Evolutionary conservation across 2,113 vertebrate genomes (phyloP).

Genomic region (Tetrao urogallus): DNA sequence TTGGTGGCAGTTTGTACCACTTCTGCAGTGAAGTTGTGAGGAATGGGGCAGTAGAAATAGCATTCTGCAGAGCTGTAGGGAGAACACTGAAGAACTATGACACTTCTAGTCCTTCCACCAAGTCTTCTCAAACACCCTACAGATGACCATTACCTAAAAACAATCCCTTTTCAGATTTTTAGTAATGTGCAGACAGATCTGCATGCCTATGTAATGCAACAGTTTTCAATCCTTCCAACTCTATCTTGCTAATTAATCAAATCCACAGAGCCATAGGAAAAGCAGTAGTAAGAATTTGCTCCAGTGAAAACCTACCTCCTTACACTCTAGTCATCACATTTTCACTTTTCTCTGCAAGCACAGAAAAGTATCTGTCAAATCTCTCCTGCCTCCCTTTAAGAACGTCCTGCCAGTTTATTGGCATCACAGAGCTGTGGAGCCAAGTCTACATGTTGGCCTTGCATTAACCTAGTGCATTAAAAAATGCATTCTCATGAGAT

Average conservation of each 20-base stretch:
- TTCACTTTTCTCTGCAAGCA: neutral
- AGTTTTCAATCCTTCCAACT: neutral
- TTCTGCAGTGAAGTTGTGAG: neutral
- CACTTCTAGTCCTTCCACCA: neutral
- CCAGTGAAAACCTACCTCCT: neutral
- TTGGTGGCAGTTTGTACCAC: neutral
- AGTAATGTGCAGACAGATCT: neutral
- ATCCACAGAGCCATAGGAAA: neutral
- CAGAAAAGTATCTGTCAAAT: neutral
- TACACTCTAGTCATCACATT: neutral
- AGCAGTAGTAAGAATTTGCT: neutral
- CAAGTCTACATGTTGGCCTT: neutral
- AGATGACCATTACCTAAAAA: neutral
- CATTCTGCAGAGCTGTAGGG: neutral
- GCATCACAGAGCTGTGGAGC: neutral
- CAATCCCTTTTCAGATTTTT: neutral
- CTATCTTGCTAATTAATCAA: neutral
- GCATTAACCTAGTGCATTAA: neutral
- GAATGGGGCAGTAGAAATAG: neutral
- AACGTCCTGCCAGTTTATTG: neutral
- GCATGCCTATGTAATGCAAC: fast-evolving
- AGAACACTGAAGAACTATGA: neutral
- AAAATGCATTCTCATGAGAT: neutral
- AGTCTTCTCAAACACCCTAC: neutral
- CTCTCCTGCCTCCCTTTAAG: neutral